phyloP scores from a whole-genome alignment of 2,113 vertebrate species.

The Choloepus hoffmanni region DNA sequence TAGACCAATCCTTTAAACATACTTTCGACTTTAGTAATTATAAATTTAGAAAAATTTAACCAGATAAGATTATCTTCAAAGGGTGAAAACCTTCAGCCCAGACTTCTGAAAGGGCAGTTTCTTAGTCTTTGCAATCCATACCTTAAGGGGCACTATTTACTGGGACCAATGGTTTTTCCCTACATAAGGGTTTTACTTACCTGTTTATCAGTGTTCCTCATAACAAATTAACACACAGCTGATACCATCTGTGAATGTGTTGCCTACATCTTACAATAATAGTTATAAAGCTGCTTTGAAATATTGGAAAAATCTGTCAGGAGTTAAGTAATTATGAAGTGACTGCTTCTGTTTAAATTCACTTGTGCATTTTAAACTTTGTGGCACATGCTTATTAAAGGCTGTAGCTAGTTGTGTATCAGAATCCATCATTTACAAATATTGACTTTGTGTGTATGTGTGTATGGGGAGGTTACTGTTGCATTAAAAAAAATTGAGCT shows the following conservation, averaged over 20 bases:
- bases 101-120: not conserved
- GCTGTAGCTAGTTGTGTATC: not conserved
- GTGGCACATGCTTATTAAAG: constrained; percentile 5
- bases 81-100: not conserved
- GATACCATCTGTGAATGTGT: not conserved
- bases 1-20: constrained; percentile 1
- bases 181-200: not conserved
- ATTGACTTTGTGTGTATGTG: not conserved
- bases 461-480: not conserved
- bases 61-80: not conserved
- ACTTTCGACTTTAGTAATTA: not conserved
- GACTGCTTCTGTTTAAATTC: constrained; percentile 37
- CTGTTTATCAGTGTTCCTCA: not conserved
- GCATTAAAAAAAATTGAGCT: constrained; percentile 55
- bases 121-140: not conserved
- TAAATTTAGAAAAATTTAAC: not conserved
- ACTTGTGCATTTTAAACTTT: constrained; percentile 55
- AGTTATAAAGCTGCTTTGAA: not conserved
- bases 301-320: not conserved
- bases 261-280: not conserved
- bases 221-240: not conserved
- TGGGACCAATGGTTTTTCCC: not conserved
- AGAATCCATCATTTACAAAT: constrained; percentile 21
- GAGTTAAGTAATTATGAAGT: constrained; percentile 27
- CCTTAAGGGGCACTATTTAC: not conserved